Conservation (phyloP, 2,797 vertebrate genomes). For the Pteropus rufus region DNA sequence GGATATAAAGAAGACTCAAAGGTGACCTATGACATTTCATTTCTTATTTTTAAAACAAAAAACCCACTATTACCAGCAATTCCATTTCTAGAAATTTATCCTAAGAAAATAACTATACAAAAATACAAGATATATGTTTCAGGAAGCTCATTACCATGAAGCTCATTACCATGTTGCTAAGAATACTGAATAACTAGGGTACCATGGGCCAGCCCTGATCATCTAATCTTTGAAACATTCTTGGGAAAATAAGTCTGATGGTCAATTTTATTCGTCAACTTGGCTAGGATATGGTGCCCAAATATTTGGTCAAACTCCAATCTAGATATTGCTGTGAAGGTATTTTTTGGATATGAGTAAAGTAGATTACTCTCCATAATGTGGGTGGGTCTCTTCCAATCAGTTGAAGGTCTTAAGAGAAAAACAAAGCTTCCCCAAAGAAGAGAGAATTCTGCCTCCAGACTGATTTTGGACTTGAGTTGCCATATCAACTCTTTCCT, state of each 20-base stretch:
- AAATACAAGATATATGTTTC: neutral
- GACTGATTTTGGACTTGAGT: neutral
- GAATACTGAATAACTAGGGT: neutral
- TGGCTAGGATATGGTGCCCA: neutral
- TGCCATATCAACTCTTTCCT: neutral
- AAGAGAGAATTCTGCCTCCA: neutral
- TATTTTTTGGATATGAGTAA: neutral
- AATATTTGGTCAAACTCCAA: neutral
- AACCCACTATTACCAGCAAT: neutral
- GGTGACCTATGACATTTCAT: neutral
- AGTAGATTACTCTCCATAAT: neutral
- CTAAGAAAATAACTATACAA: neutral
- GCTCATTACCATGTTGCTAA: neutral
- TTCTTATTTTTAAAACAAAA: neutral
- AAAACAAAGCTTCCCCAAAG: neutral
- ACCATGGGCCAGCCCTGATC: neutral
- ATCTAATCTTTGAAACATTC: neutral
- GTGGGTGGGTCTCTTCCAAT: neutral
- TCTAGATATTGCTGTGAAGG: neutral
- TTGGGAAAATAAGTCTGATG: neutral
- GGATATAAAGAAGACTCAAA: neutral
- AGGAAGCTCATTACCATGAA: neutral
- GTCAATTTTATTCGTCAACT: neutral
- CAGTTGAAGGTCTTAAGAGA: neutral
- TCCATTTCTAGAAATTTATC: neutral